Percentiles rank a stretch among this genome's conserved stretches.
phyloP scores from a whole-genome alignment of 2,113 vertebrate species.

The Empidonax alnorum region DNA sequence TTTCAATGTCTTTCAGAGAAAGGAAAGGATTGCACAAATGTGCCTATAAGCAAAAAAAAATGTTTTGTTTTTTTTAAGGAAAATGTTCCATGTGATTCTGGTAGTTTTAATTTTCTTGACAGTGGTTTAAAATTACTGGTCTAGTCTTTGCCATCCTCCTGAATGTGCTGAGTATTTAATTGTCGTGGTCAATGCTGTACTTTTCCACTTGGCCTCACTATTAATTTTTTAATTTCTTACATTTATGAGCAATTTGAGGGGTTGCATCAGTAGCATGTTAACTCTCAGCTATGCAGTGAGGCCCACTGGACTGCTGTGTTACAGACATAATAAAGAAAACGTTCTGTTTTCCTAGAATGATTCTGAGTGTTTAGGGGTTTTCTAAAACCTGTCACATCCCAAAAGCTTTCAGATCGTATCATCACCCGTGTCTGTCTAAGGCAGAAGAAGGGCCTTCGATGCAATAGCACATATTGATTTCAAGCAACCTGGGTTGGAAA shows the following conservation, averaged over 20 bases:
- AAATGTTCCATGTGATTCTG: not conserved
- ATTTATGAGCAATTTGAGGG: not conserved
- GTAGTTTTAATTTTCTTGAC: not conserved
- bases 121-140: not conserved
- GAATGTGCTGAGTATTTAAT: not conserved
- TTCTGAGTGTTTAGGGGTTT: not conserved
- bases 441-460: not conserved
- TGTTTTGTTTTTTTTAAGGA: not conserved
- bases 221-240: not conserved
- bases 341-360: not conserved
- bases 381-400: not conserved
- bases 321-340: not conserved
- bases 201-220: not conserved
- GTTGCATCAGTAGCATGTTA: not conserved
- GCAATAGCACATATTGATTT: not conserved
- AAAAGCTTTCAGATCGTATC: not conserved
- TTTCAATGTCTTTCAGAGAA: not conserved
- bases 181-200: not conserved
- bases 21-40: not conserved
- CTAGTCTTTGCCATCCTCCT: not conserved
- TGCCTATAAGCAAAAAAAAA: not conserved
- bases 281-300: not conserved
- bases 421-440: not conserved
- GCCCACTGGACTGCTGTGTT: not conserved
- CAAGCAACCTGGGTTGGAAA: not conserved